Evolutionary conservation across 1,140 invertebrate genomes (phyloP).

Genomic region (Coptotermes formosanus): DNA sequence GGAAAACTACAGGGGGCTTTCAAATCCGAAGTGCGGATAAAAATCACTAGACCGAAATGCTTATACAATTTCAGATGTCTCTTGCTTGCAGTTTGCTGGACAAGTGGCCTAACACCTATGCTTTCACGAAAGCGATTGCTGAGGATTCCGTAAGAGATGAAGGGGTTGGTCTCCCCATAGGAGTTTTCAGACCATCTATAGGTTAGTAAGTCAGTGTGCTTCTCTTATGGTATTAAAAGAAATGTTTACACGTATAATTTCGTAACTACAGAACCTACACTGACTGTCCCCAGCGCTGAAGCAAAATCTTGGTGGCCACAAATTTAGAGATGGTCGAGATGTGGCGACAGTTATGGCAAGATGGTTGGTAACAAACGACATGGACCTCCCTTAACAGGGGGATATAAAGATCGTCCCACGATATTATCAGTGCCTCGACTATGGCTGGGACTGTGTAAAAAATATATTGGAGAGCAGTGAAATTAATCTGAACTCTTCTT

Average conservation of each 20-base stretch:
- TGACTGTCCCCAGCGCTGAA: not conserved
- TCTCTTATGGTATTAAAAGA: not conserved
- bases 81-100: slow-evolving; percentile 57
- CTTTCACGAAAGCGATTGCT: slow-evolving; percentile 78
- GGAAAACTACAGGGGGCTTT: no score
- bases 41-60: slow-evolving; percentile 17
- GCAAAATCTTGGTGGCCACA: no score
- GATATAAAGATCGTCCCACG: no score
- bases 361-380: no score
- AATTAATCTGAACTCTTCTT: no score
- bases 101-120: slow-evolving; percentile 82
- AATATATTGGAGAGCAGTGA: no score
- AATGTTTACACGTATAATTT: not conserved
- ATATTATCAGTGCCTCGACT: no score
- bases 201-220: slow-evolving; percentile 45
- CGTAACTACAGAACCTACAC: not conserved
- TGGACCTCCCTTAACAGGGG: no score
- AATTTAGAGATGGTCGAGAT: no score
- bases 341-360: no score
- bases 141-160: slow-evolving; percentile 70
- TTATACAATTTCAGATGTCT: slow-evolving; percentile 39
- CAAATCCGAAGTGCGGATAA: no score
- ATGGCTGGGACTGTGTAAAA: no score
- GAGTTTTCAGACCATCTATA: slow-evolving; percentile 71
- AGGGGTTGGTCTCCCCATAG: slow-evolving; percentile 66